Evolutionary conservation across 1,140 invertebrate genomes (phyloP), one percentile per base, ranked within the genome.

Genomic region (Panagrolaimus sp.): DNA sequence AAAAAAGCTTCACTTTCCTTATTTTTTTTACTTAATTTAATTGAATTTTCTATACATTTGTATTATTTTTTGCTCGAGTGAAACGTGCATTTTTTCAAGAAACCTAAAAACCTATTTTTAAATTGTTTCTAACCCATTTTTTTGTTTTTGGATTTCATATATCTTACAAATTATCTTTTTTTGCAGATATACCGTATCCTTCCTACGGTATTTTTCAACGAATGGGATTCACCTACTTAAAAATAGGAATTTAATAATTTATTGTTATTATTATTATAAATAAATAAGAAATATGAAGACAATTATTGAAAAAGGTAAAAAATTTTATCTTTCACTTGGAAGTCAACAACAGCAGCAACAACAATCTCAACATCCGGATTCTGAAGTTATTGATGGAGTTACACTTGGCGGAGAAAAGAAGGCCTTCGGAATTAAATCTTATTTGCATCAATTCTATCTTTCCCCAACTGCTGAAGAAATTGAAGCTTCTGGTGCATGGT

Each of bases 361-460:
- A 21, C 21, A 12, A 14, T 10, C 21, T 12, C 21, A 21, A 12
- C 21, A 58, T 14, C 21, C 14, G 17, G 52, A 58, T 58, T 58
- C 52, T 3, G 52, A 58, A 28, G 52, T 58, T 12, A 58, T 58
- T 28, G 52, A 58, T 58, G 52, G 52, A 12, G 52, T 58, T 21
- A 58, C 28, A 12, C 17, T 58, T 4, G 52, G 52, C 17, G 52
- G 52, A 12, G 67, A 63, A 38, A 46, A 63, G 28, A 74, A 69
- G 28, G 65, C 62, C 45, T 80, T 81, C 62, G 78, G 78, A n/a
- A 79, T 80, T 43, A 71, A 71, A 52, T 76, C 74, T 46, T 80
- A 80, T 46, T 63, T 80, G n/a, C 73, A 80, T 65, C 75, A 81
- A 45, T 80, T 80, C 68, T 80, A 80, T 63, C 69, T 72, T 43